Evolutionary conservation across 1,140 invertebrate species (phyloP), one percentile per base, ranked within the genome.

Genomic region (Mycetomoellerius zeteki): DNA sequence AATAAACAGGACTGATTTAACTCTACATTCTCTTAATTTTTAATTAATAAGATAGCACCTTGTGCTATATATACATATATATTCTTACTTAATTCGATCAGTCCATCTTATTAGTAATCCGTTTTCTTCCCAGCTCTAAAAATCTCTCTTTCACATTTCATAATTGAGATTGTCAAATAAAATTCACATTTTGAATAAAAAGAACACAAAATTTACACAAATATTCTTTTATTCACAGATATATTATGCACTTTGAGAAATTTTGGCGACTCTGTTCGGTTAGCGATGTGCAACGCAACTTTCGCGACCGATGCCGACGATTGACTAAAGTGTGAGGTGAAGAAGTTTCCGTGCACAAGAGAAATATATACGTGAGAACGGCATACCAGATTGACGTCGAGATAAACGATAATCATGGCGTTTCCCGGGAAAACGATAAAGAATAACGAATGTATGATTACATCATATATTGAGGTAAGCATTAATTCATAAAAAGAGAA

Each of bases 1-100:
- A 24, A 52, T 24, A 37, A 78, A 67, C 3, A 62, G 19, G n/a
- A 43, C 64, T 78, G 50, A 78, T 50, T 52, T 78, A 78, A 43
- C 2, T 43, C 14, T 30, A 8, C 6, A 7, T 52, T 65, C 5
- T 50, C 21, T 43, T 47, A 77, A 7, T 78, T 50, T 78, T 14
- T 19, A 37, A 50, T 78, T 27, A 64, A 78, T 33, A 14, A 30
- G 8, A 64, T 37, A n/a, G n/a, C n/a, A 19, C 19, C 5, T 62
- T 50, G 33, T 62, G 1, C 6, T 47, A 30, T 3, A 37, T 1
- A 43, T 43, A 43, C 10, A 10, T 10, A 8, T 8, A 43, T 10
- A 43, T 10, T 33, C 43, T 64, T 33, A 75, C 6, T 2, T 50
- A 65, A 50, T 30, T 65, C 7, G n/a, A 67, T 80, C 0, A 43